Conservation (phyloP, 2,888 invertebrate genomes). For the Synanthedon myopaeformis region DNA sequence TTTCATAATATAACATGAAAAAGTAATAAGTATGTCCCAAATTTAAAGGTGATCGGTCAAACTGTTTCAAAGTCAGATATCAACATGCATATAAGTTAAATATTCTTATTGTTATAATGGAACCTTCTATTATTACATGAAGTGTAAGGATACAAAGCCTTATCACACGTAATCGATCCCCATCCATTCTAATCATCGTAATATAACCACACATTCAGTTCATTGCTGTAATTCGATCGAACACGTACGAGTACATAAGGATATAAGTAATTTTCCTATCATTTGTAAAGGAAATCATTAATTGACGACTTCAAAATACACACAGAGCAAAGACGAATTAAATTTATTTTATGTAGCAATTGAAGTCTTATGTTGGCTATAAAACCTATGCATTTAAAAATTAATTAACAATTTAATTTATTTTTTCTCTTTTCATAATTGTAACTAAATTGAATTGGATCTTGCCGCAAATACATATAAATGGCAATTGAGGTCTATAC, state of each 20-base stretch:
- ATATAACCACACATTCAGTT: not conserved
- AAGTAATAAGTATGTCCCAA: too few species aligned
- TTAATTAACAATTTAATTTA: not conserved
- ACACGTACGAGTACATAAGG: constrained; percentile 4
- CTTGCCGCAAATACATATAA: not conserved
- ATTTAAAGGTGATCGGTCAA: too few species aligned
- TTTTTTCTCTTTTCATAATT: not conserved
- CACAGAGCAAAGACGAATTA: not conserved
- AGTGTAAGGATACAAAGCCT: not conserved
- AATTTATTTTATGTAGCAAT: not conserved
- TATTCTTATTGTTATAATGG: too few species aligned
- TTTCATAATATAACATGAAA: too few species aligned
- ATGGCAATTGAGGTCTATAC: not conserved
- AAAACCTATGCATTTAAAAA: too few species aligned
- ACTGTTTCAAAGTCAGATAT: too few species aligned
- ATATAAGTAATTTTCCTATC: constrained; percentile 9
- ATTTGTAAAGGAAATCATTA: constrained; percentile 7
- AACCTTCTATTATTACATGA: too few species aligned
- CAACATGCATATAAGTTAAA: too few species aligned
- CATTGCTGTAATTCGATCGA: not conserved
- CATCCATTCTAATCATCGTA: not conserved
- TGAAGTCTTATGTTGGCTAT: too few species aligned
- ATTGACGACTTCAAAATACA: not conserved
- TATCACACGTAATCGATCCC: not conserved
- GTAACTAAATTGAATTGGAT: not conserved